Percentiles rank a stretch among this genome's conserved stretches.
Evolutionary conservation across 2,797 vertebrate species (phyloP).

Genomic region (Decapterus maruadsi): DNA sequence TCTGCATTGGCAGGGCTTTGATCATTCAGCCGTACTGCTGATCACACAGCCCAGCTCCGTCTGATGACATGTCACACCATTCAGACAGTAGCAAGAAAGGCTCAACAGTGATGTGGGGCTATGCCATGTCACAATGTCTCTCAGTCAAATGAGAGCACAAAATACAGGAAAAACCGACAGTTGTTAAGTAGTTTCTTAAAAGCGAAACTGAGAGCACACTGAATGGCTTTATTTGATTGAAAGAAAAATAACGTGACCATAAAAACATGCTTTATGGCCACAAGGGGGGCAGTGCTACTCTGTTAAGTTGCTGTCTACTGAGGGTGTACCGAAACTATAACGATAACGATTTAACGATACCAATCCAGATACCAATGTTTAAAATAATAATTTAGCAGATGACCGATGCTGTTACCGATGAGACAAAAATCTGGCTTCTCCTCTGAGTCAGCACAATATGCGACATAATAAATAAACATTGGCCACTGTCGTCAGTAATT

Average conservation of each 20-base stretch:
- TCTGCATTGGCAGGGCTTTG: constrained; percentile 40
- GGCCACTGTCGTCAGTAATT: no score
- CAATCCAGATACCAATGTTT: no score
- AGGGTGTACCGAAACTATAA: no score
- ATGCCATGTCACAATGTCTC: constrained; percentile 14
- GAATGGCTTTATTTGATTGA: not conserved
- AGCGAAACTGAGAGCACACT: not conserved
- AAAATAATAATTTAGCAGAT: no score
- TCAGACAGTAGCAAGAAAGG: constrained; percentile 21
- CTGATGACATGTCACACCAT: constrained; percentile 28
- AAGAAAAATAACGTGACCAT: no score
- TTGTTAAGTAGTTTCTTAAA: not conserved
- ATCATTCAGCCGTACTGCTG: constrained; percentile 42
- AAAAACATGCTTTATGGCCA: not conserved
- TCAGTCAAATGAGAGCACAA: not conserved
- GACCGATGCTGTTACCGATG: no score
- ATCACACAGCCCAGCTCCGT: constrained; percentile 37
- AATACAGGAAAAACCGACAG: not conserved
- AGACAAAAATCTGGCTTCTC: no score
- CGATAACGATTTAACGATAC: no score
- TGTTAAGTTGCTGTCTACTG: not conserved
- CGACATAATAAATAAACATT: no score
- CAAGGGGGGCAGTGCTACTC: not conserved
- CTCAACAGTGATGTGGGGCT: not conserved
- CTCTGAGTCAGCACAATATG: no score